Evolutionary conservation across 2,113 vertebrate species (phyloP), one percentile per base, ranked within the genome.

Genomic region (Strix aluco): DNA sequence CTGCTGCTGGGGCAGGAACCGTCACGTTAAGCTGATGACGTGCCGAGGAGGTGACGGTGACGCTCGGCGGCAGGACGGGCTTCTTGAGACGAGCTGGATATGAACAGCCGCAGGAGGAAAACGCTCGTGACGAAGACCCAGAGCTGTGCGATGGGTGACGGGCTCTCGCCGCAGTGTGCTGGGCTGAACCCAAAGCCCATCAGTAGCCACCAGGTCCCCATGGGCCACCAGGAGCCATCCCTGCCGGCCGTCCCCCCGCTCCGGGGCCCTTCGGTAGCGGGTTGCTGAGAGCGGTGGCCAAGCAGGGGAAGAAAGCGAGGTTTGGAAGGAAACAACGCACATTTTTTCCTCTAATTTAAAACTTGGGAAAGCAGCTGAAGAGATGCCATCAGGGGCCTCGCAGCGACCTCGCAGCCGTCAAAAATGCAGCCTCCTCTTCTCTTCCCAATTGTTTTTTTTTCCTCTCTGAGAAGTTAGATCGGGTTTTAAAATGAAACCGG

Each of bases 321-420:
- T 87, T 94, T 96, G 96, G 96, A 96, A 95, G 81, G 89, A 63
- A 88, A 9, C 69, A 4, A 71, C 8, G 11, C 52, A 51, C 94
- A 91, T 96, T 95, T 96, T 94, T 92, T 85, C 91, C 93, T 92
- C 81, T 94, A 17, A 66, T 96, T 96, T 96, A 51, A 36, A 89
- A 91, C 77, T 57, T 40, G 91, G 73, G 83, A 96, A 97, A 72
- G 25, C 84, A 96, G 93, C 94, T 71, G 96, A 95, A 84, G 94
- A 69, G 87, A 91, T 96, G 96, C 94, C 95, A 96, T 78, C 93
- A 20, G 95, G 91, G 95, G 96, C 96, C 96, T 96, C 83, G 1
- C 80, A 14, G 93, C 25, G 67, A 96, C 95, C 95, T 95, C n/a
- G 2, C 2, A 1, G 88, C 75, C 95, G 1, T 67, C 63, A 7